Percentiles rank a stretch among this genome's conserved stretches.
phyloP scores from a whole-genome alignment of 2,113 vertebrate species.

The Dermatemys mawii region DNA sequence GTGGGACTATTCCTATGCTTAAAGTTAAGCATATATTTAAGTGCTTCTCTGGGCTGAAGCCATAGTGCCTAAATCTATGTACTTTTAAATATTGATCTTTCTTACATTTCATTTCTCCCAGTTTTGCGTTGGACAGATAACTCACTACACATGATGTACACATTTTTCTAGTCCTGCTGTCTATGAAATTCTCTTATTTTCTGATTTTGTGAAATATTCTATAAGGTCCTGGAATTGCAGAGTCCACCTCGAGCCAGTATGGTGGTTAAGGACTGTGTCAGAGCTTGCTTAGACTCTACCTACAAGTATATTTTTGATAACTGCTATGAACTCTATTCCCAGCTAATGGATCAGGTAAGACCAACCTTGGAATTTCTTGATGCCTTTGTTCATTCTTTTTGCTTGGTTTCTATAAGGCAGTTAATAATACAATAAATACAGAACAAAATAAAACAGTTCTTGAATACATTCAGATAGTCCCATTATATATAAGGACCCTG shows the following conservation, averaged over 20 bases:
- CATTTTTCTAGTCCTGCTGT: neutral
- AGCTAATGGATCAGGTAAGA: constrained; percentile 94
- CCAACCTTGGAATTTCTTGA: neutral
- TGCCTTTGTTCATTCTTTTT: neutral
- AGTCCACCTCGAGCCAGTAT: constrained; percentile 92
- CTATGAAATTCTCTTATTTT: neutral
- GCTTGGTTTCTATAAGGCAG: neutral
- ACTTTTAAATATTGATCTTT: neutral
- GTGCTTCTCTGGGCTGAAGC: neutral
- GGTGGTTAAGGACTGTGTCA: constrained; percentile 96
- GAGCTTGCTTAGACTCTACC: constrained; percentile 94
- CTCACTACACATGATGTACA: neutral
- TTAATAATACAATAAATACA: neutral
- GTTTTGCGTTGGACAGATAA: neutral
- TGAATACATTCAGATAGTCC: neutral
- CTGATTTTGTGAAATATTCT: neutral
- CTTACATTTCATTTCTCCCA: neutral
- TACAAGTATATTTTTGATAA: constrained; percentile 99
- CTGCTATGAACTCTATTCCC: constrained; percentile 94
- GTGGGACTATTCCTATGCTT: neutral
- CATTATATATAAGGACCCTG: neutral
- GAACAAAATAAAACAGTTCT: neutral
- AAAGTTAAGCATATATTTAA: neutral
- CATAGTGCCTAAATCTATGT: neutral
- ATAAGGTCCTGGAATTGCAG: constrained; percentile 94